Conservation (phyloP, 2,797 vertebrate genomes). For the Muscicapa comitata region DNA sequence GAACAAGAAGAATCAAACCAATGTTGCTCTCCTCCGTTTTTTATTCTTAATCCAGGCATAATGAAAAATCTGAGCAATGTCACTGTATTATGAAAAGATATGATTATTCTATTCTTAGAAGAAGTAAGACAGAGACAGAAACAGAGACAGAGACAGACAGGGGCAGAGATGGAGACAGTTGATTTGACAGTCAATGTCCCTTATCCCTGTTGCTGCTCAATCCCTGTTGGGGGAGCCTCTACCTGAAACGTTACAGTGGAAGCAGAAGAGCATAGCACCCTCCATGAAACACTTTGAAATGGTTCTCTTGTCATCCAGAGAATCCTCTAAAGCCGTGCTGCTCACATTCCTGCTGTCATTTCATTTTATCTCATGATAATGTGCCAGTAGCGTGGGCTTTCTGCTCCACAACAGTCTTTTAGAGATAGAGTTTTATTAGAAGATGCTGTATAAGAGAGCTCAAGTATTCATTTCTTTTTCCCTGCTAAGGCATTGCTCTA, state of each 20-base stretch:
- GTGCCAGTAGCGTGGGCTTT: background rate
- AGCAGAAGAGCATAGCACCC: background rate
- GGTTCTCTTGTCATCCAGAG: background rate
- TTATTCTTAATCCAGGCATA: background rate
- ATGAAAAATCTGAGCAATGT: background rate
- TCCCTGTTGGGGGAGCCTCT: conserved; percentile 8
- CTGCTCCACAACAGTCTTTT: background rate
- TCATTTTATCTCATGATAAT: conserved; percentile 50
- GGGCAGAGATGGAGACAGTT: background rate
- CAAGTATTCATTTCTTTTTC: background rate
- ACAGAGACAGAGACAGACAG: background rate
- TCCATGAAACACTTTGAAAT: background rate
- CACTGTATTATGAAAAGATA: conserved; percentile 1
- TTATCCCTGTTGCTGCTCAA: background rate
- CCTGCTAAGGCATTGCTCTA: background rate
- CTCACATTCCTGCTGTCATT: conserved; percentile 28
- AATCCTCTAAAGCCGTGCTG: background rate
- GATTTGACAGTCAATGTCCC: background rate
- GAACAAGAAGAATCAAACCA: background rate
- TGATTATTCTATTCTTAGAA: conserved; percentile 29
- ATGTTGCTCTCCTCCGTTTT: background rate
- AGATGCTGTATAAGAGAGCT: background rate
- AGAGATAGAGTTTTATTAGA: conserved; percentile 30
- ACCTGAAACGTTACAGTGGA: background rate
- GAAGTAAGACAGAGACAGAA: background rate